Base-by-base conservation (phyloP, 2,113 vertebrate genomes). In the Hippocampus guttulatus region DNA sequence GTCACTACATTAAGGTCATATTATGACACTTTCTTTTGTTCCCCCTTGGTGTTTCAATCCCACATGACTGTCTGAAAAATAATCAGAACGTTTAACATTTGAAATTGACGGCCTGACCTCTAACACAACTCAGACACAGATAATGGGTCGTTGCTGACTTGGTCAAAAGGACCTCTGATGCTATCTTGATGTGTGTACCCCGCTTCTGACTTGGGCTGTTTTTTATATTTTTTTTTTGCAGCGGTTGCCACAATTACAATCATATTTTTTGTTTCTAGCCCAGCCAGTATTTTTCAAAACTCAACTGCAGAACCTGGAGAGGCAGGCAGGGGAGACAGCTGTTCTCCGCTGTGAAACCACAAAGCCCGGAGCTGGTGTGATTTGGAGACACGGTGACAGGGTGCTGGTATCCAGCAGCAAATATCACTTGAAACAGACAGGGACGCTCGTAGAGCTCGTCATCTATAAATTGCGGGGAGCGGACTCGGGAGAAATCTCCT, bases 401-500 rank as follows among this genome's bases (percentile, higher is more conserved):
- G 75, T 83, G 41, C 77, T 93, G 60, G 71, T 81, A 40, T 83
- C 91, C 60, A 91, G 85, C 79, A 86, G 77, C 82, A 93, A 92
- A 57, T 88, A 91, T 73, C 90, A 91, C 21, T 78, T 93, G 64
- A 91, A 86, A 70, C 90, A 89, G 76, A 89, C 91, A 47, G 92
- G 91, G 16, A 63, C 65, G 6, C 20, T 83, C 27, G 87, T 81
- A 1, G 82, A 91, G 72, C 89, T 93, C 41, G 52, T 87, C 30
- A 79, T 93, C 81, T 88, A 85, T 71, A 91, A 85, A 45, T 76
- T 93, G 23, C 83, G 84, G 70, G 60, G 38, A 63, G 76, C 71
- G 23, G 92, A 93, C 69, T 73, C 89, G n/a, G 93, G 92, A 75
- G 84, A 91, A 49, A 93, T 93, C 71, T 89, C 85, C 27, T 93